Percentiles rank a stretch among this genome's conserved stretches.
Evolutionary conservation across 2,797 vertebrate species (phyloP).

Genomic region (Odontamblyopus lacepedii): DNA sequence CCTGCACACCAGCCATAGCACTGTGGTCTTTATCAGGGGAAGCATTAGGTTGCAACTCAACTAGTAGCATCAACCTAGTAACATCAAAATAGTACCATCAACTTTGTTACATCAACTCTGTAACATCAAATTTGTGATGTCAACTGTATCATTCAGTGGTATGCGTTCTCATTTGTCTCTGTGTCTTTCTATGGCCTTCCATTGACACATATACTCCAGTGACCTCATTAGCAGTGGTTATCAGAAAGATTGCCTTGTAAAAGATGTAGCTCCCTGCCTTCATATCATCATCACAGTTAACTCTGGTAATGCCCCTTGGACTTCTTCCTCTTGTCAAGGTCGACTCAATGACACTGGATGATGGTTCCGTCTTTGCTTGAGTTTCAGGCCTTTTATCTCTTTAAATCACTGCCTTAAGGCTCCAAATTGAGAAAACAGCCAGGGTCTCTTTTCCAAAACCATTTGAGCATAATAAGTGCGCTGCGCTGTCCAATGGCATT

Average conservation of each 20-base stretch:
- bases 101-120: too few species aligned
- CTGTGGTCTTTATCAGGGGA: not conserved
- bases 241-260: constrained; percentile 39
- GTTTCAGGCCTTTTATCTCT: constrained; percentile 74
- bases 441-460: constrained; percentile 80
- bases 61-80: not conserved
- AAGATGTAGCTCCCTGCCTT: constrained; percentile 26
- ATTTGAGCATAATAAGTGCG: constrained; percentile 81
- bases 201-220: constrained; percentile 58
- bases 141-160: constrained; percentile 11
- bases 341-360: constrained; percentile 71
- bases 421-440: constrained; percentile 80
- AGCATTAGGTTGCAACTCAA: not conserved
- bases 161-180: constrained; percentile 32
- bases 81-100: not conserved
- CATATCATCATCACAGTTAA: constrained; percentile 44
- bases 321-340: constrained; percentile 74
- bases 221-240: constrained; percentile 61
- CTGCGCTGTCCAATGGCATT: constrained; percentile 74
- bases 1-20: not conserved
- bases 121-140: too few species aligned
- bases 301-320: constrained; percentile 50
- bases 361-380: constrained; percentile 66
- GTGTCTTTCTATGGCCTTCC: constrained; percentile 37
- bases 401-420: constrained; percentile 79